These are phyloP conservation scores for Toxotes jaculatrix DNA, from an alignment of 2,113 vertebrate genomes.

Conservation along the genomic window DNA sequence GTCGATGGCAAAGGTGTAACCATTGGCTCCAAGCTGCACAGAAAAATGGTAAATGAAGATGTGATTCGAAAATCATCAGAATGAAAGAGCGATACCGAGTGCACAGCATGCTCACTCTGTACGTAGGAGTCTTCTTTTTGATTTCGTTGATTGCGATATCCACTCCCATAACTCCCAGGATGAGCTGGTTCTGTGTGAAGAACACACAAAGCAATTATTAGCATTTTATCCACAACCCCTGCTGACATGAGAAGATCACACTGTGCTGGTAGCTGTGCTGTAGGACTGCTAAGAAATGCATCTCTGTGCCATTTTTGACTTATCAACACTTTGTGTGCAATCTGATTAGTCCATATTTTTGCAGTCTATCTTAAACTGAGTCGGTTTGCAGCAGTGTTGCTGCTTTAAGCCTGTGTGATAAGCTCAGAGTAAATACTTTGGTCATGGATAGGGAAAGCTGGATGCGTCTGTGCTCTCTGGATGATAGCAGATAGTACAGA, in stretches of 20 bases:
- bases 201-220: constrained; percentile 24
- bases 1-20: constrained; percentile 97
- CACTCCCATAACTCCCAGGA: constrained; percentile 98
- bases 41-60: constrained; percentile 29
- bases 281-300: constrained; percentile 32
- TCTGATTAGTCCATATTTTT: constrained; percentile 61
- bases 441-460: constrained; percentile 51
- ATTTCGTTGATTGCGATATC: constrained; percentile 97
- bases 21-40: constrained; percentile 94
- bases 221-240: neutral
- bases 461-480: constrained; percentile 38
- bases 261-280: neutral
- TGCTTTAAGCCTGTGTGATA: constrained; percentile 58
- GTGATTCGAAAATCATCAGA: neutral
- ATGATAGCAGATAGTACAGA: constrained; percentile 16
- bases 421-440: constrained; percentile 65
- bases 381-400: constrained; percentile 14
- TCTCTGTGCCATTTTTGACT: constrained; percentile 41
- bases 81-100: neutral
- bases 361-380: constrained; percentile 51
- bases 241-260: neutral
- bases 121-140: constrained; percentile 95
- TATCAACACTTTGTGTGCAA: constrained; percentile 43
- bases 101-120: constrained; percentile 86
- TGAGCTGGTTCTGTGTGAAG: constrained; percentile 93